A percentile compares a stretch with the other conserved stretches of the same genome.
Evolutionary conservation across 2,888 invertebrate genomes (phyloP).

Genomic region (Phorcus lineatus): DNA sequence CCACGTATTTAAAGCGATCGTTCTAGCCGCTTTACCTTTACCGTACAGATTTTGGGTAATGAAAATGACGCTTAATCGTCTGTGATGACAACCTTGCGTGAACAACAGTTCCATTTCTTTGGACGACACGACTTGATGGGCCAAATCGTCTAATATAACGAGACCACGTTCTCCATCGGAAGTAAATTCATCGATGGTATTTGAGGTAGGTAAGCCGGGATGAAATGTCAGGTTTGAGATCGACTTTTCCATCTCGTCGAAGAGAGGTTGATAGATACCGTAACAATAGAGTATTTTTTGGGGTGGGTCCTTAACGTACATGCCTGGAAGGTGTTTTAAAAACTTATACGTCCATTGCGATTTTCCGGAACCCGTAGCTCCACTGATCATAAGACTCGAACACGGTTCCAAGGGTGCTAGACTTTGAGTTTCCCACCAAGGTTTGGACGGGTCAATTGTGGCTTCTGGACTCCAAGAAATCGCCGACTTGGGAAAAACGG

Average conservation of each 20-base stretch:
- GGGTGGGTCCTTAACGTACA: conserved; percentile 16
- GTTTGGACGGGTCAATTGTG: neutral
- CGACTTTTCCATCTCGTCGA: neutral
- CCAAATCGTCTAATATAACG: conserved; percentile 31
- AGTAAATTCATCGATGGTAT: neutral
- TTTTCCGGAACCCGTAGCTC: conserved; percentile 32
- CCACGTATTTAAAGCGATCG: conserved; percentile 33
- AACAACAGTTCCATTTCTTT: conserved; percentile 26
- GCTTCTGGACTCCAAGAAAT: neutral
- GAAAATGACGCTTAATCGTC: conserved; percentile 31
- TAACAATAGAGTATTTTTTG: neutral
- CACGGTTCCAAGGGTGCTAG: conserved; percentile 32
- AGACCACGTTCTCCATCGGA: neutral
- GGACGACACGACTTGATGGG: conserved; percentile 22
- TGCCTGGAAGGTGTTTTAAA: conserved; percentile 22
- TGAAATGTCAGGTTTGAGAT: neutral
- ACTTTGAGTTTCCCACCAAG: conserved; percentile 15
- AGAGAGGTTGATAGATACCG: neutral
- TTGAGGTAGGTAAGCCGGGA: neutral
- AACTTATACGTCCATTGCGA: conserved; percentile 27
- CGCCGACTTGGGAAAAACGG: neutral
- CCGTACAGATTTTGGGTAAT: conserved; percentile 37
- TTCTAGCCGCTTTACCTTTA: conserved; percentile 33
- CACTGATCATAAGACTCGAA: conserved; percentile 30
- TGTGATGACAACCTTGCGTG: conserved; percentile 33